Percentiles rank a stretch among this genome's conserved stretches.
Conservation (phyloP, 2,113 vertebrate genomes). For the Lagopus leucura region DNA sequence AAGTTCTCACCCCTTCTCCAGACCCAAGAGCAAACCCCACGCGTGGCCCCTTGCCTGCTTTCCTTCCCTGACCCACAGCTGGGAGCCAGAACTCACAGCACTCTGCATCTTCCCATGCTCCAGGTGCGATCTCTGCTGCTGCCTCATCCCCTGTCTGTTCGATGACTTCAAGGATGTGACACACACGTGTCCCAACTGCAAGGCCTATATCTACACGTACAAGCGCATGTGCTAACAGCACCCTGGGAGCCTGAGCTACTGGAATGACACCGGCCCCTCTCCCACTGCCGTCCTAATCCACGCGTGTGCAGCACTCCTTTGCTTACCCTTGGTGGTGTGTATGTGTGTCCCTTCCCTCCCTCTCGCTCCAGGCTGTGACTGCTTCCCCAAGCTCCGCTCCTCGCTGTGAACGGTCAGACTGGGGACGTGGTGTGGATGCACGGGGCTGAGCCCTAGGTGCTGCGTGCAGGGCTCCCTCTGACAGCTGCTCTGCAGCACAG, state of each 20-base stretch:
- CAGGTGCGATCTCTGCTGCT: slow-evolving; percentile 97
- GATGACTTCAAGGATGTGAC: slow-evolving; percentile 99
- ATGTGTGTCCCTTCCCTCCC: not conserved
- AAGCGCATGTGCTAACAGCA: slow-evolving; percentile 93
- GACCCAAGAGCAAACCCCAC: accelerated
- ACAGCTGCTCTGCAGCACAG: not conserved
- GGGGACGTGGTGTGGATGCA: accelerated
- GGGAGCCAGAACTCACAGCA: not conserved
- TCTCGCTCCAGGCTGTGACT: not conserved
- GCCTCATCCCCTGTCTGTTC: slow-evolving; percentile 95
- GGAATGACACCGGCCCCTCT: not conserved
- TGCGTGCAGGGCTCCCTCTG: not conserved
- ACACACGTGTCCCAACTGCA: slow-evolving; percentile 97
- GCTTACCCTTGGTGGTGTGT: not conserved
- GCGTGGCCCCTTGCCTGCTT: accelerated
- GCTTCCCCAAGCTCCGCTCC: not conserved
- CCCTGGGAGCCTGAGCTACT: not conserved
- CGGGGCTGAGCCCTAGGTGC: not conserved
- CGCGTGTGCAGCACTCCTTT: not conserved
- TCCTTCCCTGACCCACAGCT: accelerated
- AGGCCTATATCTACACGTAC: slow-evolving; percentile 98
- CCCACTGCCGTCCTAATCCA: not conserved
- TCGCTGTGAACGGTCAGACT: not conserved
- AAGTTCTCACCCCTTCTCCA: accelerated
- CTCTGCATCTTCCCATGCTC: not conserved